These are phyloP conservation scores for Amphipoea oculea DNA, from an alignment of 2,888 invertebrate genomes.

Conservation along the genomic window DNA sequence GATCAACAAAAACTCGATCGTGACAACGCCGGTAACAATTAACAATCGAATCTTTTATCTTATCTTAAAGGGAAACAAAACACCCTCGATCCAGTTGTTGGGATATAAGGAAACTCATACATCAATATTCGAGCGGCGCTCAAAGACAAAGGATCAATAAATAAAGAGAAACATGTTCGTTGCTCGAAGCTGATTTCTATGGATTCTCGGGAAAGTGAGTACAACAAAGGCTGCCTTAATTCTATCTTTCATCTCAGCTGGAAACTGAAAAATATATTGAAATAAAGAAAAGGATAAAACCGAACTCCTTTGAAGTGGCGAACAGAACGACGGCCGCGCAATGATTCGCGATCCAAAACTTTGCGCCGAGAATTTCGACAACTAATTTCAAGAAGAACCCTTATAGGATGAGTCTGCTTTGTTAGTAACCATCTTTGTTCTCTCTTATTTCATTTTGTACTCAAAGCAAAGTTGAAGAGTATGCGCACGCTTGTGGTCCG, in stretches of 20 bases:
- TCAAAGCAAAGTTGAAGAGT: conserved; percentile 35
- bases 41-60: conserved; percentile 58
- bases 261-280: conserved; percentile 62
- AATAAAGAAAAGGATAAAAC: conserved; percentile 67
- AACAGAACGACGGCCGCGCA: conserved; percentile 44
- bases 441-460: conserved; percentile 54
- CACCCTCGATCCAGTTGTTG: conserved; percentile 21
- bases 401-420: conserved; percentile 54
- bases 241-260: conserved; percentile 54
- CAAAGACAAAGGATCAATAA: conserved; percentile 51
- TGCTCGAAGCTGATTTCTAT: conserved; percentile 46
- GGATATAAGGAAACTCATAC: conserved; percentile 32
- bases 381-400: conserved; percentile 66
- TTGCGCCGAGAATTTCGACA: conserved; percentile 57
- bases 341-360: conserved; percentile 56
- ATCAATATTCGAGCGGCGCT: conserved; percentile 37
- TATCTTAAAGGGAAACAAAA: conserved; percentile 40
- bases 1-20: conserved; percentile 44
- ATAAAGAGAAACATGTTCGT: conserved; percentile 44
- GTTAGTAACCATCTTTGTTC: conserved; percentile 57
- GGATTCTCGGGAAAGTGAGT: conserved; percentile 41
- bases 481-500: conserved; percentile 54
- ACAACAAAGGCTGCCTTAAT: conserved; percentile 59
- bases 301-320: conserved; percentile 63
- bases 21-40: conserved; percentile 47